Conservation (phyloP, 2,888 invertebrate species). For the Sylvicola fuscatus region DNA sequence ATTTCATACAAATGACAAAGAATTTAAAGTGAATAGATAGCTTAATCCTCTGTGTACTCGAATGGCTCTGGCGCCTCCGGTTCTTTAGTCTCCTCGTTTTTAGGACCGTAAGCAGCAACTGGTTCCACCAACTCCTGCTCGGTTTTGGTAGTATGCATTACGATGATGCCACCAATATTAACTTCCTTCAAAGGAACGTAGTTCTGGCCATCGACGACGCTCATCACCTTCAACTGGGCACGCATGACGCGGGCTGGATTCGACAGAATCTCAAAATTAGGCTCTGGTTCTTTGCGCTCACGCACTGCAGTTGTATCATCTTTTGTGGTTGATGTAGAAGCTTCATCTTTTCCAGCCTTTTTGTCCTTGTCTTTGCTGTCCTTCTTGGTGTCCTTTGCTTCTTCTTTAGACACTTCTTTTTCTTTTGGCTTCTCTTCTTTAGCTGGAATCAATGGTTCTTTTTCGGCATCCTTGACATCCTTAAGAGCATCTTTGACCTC, state of each 20-base stretch:
- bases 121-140: slow-evolving; percentile 79
- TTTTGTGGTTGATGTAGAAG: slow-evolving; percentile 19
- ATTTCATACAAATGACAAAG: no score
- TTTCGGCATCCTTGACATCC: slow-evolving; percentile 24
- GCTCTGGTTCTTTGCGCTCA: slow-evolving; percentile 68
- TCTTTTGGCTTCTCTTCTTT: slow-evolving; percentile 15
- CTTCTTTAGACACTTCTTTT: slow-evolving; percentile 19
- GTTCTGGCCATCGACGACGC: slow-evolving; percentile 57
- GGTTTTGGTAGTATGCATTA: slow-evolving; percentile 68
- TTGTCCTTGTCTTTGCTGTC: slow-evolving; percentile 22
- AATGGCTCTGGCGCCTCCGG: slow-evolving; percentile 96
- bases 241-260: slow-evolving; percentile 93
- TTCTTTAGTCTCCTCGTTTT: slow-evolving; percentile 87
- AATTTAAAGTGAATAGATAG: neutral
- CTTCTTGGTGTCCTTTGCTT: slow-evolving; percentile 23
- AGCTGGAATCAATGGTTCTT: slow-evolving; percentile 15
- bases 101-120: slow-evolving; percentile 76
- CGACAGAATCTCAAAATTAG: slow-evolving; percentile 71
- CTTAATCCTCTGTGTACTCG: slow-evolving; percentile 74
- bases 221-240: slow-evolving; percentile 64
- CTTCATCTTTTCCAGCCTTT: slow-evolving; percentile 26
- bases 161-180: slow-evolving; percentile 87
- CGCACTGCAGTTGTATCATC: slow-evolving; percentile 15
- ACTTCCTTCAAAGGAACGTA: slow-evolving; percentile 82
- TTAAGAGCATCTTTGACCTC: slow-evolving; percentile 25